phyloP scores from a whole-genome alignment of 2,888 invertebrate species.

The Seladonia tumulorum region DNA sequence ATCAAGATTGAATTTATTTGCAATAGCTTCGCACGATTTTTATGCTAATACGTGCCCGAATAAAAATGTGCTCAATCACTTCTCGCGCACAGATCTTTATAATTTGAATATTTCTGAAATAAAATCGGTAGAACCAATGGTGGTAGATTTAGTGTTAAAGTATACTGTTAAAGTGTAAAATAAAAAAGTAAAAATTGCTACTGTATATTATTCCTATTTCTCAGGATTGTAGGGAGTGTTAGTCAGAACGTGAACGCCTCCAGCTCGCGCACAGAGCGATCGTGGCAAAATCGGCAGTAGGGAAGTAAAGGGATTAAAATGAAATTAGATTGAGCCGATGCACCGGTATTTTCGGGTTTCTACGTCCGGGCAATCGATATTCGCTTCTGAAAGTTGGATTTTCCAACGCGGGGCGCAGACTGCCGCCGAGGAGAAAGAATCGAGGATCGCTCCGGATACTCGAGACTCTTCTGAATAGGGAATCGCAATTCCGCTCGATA shows the following conservation, averaged over 20 bases:
- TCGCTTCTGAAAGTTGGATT: slow-evolving; percentile 5
- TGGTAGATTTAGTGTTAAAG: too few relatives aligned
- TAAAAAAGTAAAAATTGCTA: fast-evolving
- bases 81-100: too few relatives aligned
- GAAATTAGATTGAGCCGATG: background rate
- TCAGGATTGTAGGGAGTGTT: background rate
- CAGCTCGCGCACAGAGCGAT: background rate
- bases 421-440: slow-evolving; percentile 11
- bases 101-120: too few relatives aligned
- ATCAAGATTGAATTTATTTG: too few relatives aligned
- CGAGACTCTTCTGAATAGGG: slow-evolving; percentile 21
- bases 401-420: background rate
- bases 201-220: background rate
- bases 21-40: too few relatives aligned
- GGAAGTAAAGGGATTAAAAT: background rate
- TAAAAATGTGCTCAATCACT: too few relatives aligned
- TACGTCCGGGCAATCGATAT: background rate
- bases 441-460: slow-evolving; percentile 29
- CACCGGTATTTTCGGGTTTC: background rate
- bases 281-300: background rate
- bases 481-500: slow-evolving; percentile 41
- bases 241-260: background rate
- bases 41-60: too few relatives aligned
- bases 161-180: background rate
- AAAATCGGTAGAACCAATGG: too few relatives aligned